Conservation (phyloP, 2,888 invertebrate genomes). For the Galerucella pusilla region DNA sequence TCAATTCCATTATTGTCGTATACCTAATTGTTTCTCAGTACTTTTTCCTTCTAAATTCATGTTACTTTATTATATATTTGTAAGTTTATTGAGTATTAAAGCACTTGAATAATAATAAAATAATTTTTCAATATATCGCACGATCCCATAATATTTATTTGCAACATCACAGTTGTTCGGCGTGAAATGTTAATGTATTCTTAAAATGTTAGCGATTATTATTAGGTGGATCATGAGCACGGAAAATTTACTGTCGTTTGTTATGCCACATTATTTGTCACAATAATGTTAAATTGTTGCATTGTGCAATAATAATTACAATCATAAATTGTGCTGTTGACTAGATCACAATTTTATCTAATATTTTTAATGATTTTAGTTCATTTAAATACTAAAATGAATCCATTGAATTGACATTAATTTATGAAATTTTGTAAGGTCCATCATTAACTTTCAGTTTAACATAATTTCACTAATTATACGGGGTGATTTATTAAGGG, state of each 20-base stretch:
- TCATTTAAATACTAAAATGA: too few relatives aligned
- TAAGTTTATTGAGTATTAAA: not conserved
- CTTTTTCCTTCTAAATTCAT: not conserved
- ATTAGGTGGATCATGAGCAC: slow-evolving; percentile 41
- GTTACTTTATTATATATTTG: not conserved
- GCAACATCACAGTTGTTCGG: slow-evolving; percentile 18
- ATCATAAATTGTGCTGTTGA: not conserved
- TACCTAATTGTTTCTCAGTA: not conserved
- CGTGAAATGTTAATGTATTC: slow-evolving; percentile 46
- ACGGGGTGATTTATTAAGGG: too few relatives aligned
- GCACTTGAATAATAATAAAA: slow-evolving; percentile 27
- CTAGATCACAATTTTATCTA: not conserved
- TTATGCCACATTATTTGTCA: slow-evolving; percentile 45
- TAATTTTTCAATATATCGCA: slow-evolving; percentile 42
- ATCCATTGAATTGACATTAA: too few relatives aligned
- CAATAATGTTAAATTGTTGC: slow-evolving; percentile 18
- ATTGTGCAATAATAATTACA: not conserved
- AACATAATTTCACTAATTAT: too few relatives aligned
- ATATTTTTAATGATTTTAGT: not conserved
- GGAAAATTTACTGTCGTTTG: slow-evolving; percentile 39
- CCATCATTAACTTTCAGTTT: too few relatives aligned
- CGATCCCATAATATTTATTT: slow-evolving; percentile 35
- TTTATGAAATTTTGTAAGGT: too few relatives aligned
- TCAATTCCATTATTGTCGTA: too few relatives aligned
- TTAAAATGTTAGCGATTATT: slow-evolving; percentile 40